phyloP scores from a whole-genome alignment of 2,888 invertebrate genomes.

The Zhuqinia jingwanae region DNA sequence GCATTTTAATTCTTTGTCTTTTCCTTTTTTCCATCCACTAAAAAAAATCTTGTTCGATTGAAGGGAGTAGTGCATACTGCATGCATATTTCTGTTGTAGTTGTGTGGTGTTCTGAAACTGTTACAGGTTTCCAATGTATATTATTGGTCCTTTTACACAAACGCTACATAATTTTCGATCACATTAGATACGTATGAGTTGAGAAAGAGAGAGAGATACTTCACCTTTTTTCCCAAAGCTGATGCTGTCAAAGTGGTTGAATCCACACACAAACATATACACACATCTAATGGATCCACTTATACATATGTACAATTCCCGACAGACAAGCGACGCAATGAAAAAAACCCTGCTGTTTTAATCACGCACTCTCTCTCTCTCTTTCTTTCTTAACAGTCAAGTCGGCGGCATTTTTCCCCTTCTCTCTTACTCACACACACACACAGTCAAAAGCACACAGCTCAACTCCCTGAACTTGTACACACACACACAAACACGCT shows the following conservation, averaged over 20 bases:
- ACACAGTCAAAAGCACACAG: not conserved
- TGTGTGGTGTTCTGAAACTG: not conserved
- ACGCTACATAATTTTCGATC: conserved; percentile 34
- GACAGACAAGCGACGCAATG: conserved; percentile 63
- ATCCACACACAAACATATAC: conserved; percentile 52
- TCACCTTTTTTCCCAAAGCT: conserved; percentile 53
- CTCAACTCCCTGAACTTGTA: not conserved
- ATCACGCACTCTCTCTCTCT: conserved; percentile 58
- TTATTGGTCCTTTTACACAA: not conserved
- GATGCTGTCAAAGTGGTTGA: conserved; percentile 66
- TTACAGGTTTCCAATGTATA: not conserved
- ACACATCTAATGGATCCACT: conserved; percentile 65
- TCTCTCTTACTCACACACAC: conserved; percentile 11
- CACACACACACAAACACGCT: not conserved
- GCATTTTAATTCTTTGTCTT: conserved; percentile 58
- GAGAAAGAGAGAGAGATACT: conserved; percentile 35
- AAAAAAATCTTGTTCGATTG: conserved; percentile 43
- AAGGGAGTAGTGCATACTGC: too few species aligned
- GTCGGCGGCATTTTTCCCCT: conserved; percentile 42
- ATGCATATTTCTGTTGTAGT: too few species aligned
- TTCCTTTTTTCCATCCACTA: not conserved
- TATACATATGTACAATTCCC: conserved; percentile 57
- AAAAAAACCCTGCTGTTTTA: conserved; percentile 69
- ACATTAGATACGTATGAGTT: conserved; percentile 25
- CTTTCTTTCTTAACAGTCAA: conserved; percentile 1